Base-by-base conservation (phyloP, 2,888 invertebrate genomes). In the Cenopis cana region DNA sequence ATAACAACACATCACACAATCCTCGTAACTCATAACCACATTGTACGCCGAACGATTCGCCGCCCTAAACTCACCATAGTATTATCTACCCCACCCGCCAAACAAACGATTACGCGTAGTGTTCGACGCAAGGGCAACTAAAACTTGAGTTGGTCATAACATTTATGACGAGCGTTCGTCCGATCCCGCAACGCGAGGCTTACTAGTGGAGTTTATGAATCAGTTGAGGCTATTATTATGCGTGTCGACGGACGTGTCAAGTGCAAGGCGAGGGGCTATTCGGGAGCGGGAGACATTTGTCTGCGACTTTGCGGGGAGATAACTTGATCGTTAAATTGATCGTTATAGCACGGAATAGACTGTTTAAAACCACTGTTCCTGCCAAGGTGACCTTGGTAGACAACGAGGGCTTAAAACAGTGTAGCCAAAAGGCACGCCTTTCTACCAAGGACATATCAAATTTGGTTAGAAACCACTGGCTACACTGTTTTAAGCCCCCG, bases 161-260 rank as follows among this genome's bases (percentile, higher is more conserved):
- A 49, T 36, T 46, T 66, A 70, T 66, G 82, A 81, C 80, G 81
- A 73, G 75, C 74, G 74, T 72, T 76, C 81, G 78, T 77, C 76
- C 78, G 81, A 67, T 74, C 76, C 82, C 89, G 89, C 89, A 86
- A 82, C 87, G 85, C 88, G 88, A 86, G 87, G 86, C 83, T 87
- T 87, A 87, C 87, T 70, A 67, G 65, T 55, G 10, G 49, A 41
- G 87, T 64, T 86, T 86, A 87, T 90, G 90, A 90, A 87, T 90
- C 91, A 90, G 85, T 89, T 86, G 84, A 82, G 82, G 88, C 89
- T 91, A 92, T 92, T 92, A 92, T 90, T 91, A 92, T 91, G 91
- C 91, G 88, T 88, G 86, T 86, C 89, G 86, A 90, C 90, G 90
- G 91, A 90, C 91, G 84, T 90, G 91, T 91, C 91, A 91, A 91